Percentiles rank a stretch among this genome's conserved stretches.
These are phyloP conservation scores for Sinhomidia bicolor DNA, from an alignment of 2,888 invertebrate genomes.

Conservation along the genomic window DNA sequence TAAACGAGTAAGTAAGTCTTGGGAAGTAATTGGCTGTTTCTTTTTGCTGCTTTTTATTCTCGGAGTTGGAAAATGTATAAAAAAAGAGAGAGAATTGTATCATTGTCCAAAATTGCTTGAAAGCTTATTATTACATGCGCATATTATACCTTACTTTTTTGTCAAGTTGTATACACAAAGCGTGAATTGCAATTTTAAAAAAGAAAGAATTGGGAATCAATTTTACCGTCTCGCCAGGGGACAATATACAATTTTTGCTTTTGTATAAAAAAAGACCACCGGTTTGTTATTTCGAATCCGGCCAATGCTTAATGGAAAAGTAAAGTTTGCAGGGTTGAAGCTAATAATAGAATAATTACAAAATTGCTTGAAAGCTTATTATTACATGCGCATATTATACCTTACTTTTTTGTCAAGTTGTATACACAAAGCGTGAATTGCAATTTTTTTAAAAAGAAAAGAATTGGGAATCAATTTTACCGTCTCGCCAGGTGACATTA, in stretches of 20 bases:
- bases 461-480: neutral
- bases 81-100: neutral
- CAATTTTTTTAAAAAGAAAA: neutral
- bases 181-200: neutral
- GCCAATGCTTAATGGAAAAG: no score
- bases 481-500: no score
- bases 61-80: neutral
- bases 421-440: no score
- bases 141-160: neutral
- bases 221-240: neutral
- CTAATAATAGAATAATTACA: no score
- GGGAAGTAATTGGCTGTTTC: constrained; percentile 1
- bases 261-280: neutral
- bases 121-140: neutral
- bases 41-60: neutral
- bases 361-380: neutral
- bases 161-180: neutral
- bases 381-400: neutral
- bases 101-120: neutral
- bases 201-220: no score
- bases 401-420: neutral
- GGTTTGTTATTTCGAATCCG: neutral
- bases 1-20: neutral
- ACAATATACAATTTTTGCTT: neutral
- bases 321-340: no score